Percentiles rank a stretch among this genome's conserved stretches.
Conservation (phyloP, 2,113 vertebrate species). For the Otocyon megalotis region DNA sequence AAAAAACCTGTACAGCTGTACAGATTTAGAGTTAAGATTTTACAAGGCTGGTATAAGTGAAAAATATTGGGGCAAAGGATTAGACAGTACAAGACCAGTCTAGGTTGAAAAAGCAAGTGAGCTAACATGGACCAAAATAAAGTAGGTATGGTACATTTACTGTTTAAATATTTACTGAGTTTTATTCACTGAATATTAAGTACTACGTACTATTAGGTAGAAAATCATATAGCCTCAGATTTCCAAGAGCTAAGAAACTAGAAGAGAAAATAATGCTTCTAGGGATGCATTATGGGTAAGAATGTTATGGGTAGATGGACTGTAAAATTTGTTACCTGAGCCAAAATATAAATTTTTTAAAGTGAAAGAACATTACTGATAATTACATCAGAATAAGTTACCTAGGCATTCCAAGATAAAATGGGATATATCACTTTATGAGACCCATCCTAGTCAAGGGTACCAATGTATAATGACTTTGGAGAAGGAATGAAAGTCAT, state of each 20-base stretch:
- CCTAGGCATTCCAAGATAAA: neutral
- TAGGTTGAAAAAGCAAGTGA: neutral
- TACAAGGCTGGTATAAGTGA: neutral
- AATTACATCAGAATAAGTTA: neutral
- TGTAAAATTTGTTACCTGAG: neutral
- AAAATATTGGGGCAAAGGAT: neutral
- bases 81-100: neutral
- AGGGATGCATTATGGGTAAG: neutral
- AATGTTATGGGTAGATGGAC: neutral
- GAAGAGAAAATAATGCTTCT: constrained; percentile 26
- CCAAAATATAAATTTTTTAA: neutral
- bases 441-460: neutral
- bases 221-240: neutral
- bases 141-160: neutral
- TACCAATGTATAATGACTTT: neutral
- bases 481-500: neutral
- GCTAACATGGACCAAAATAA: neutral
- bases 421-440: neutral
- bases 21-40: neutral
- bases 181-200: constrained; percentile 5
- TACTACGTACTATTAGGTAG: neutral
- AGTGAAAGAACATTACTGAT: neutral
- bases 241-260: neutral
- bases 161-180: neutral
- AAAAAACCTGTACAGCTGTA: neutral